These are phyloP conservation scores for Lasioglossum figueresi DNA, from an alignment of 2,888 invertebrate genomes.

Conservation along the genomic window DNA sequence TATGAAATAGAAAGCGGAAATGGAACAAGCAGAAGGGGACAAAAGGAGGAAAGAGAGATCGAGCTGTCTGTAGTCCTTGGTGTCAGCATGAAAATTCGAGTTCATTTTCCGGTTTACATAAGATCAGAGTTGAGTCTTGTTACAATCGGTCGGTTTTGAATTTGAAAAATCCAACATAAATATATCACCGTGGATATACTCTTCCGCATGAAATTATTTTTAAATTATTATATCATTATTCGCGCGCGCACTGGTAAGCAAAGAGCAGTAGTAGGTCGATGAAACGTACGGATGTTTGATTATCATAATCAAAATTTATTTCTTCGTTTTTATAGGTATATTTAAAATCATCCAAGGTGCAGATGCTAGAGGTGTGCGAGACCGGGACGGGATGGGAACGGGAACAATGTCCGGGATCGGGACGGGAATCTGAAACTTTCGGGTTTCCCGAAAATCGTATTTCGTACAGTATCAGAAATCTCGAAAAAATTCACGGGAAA, in stretches of 20 bases:
- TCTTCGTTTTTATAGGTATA: background rate
- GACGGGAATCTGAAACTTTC: too few species aligned
- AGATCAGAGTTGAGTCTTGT: conserved; percentile 35
- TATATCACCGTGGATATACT: background rate
- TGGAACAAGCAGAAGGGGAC: conserved; percentile 20
- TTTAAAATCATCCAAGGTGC: too few species aligned
- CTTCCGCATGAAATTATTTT: background rate
- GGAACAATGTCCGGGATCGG: too few species aligned
- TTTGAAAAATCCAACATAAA: background rate
- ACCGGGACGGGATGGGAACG: too few species aligned
- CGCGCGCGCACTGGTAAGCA: background rate
- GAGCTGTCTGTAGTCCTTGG: background rate
- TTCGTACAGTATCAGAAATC: too few species aligned
- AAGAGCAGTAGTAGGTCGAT: background rate
- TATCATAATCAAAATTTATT: conserved; percentile 15
- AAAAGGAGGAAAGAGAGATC: conserved; percentile 32
- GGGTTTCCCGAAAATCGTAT: too few species aligned
- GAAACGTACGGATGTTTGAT: background rate
- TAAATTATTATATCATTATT: background rate
- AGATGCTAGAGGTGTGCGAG: too few species aligned
- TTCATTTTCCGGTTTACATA: background rate
- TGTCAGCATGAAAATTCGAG: background rate
- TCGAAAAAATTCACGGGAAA: too few species aligned
- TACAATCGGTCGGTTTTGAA: background rate
- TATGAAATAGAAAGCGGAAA: conserved; percentile 49